These are phyloP conservation scores for Cyrtodaria siliqua DNA, from an alignment of 2,888 invertebrate species.

Conservation along the genomic window DNA sequence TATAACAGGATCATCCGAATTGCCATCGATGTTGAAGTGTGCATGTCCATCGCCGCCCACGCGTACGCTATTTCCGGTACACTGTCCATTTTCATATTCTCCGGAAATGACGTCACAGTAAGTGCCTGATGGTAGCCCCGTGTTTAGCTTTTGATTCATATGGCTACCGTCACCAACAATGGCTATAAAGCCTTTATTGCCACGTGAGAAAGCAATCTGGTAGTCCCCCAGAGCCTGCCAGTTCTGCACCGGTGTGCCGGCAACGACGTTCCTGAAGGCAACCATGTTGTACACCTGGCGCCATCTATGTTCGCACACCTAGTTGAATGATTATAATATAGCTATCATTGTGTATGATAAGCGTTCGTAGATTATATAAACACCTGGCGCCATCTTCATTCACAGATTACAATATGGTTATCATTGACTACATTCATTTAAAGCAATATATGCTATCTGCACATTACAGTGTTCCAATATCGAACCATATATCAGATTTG, in stretches of 20 bases:
- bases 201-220: slow-evolving; percentile 94
- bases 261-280: slow-evolving; percentile 82
- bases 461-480: too few relatives aligned
- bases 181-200: slow-evolving; percentile 90
- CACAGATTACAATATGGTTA: too few relatives aligned
- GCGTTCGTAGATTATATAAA: too few relatives aligned
- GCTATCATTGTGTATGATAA: too few relatives aligned
- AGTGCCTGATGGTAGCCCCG: slow-evolving; percentile 90
- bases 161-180: slow-evolving; percentile 89
- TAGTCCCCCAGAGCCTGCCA: slow-evolving; percentile 94
- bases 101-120: slow-evolving; percentile 97
- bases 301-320: slow-evolving; percentile 82
- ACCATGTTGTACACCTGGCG: slow-evolving; percentile 84
- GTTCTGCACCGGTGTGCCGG: slow-evolving; percentile 83
- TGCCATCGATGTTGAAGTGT: slow-evolving; percentile 87
- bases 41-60: slow-evolving; percentile 89
- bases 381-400: too few relatives aligned
- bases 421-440: too few relatives aligned
- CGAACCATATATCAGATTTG: too few relatives aligned
- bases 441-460: too few relatives aligned
- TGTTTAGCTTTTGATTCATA: slow-evolving; percentile 75
- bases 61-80: slow-evolving; percentile 89
- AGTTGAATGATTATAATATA: too few relatives aligned
- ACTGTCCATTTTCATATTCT: slow-evolving; percentile 85
- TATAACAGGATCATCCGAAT: slow-evolving; percentile 90